Base-by-base conservation (phyloP, 1,140 invertebrate species). In the Drosophila dunni region DNA sequence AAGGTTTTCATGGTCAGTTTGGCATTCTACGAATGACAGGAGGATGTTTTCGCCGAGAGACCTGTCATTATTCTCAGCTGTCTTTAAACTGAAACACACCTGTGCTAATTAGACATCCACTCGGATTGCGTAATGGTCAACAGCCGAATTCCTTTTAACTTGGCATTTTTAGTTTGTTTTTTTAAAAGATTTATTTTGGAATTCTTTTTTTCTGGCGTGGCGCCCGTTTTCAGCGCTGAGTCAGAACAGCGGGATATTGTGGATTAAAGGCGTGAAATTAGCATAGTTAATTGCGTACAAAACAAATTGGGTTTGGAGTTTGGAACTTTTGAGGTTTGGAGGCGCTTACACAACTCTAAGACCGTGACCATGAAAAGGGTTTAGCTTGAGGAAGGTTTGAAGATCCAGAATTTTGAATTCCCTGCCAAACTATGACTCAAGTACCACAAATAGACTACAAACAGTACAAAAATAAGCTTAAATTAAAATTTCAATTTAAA, bases 1-100 rank as follows among this genome's bases (percentile, higher is more conserved):
- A 74, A 57, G 62, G 13, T 48, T 84, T 89, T 88, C 84, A 88
- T 83, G 84, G 84, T 89, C 84, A 88, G 84, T 84, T 88, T 89
- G 69, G 56, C 81, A 81, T 88, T 88, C 84, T 74, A 20, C 63
- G 84, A 89, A 88, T 80, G 74, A 65, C 66, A 70, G 76, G 40
- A 67, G 77, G 73, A 88, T 72, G 80, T 74, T 85, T 68, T 78
- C 38, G 33, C 45, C 15, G 63, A 65, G 75, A 65, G 67, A 73
- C 66, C 65, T 68, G 64, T 70, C 80, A 81, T 78, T 70, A 80
- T 56, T 42, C 6, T 29, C 24, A 50, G 17, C 17, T 56, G 33
- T 44, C 68, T 63, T 70, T 63, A 63, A 70, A 56, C 50, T 33
- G 38, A 36, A 36, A 53, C 67, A 69, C 56, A 29, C 57, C 58